Evolutionary conservation across 1,140 invertebrate species (phyloP).

Genomic region (Dolichoris vasculosae): DNA sequence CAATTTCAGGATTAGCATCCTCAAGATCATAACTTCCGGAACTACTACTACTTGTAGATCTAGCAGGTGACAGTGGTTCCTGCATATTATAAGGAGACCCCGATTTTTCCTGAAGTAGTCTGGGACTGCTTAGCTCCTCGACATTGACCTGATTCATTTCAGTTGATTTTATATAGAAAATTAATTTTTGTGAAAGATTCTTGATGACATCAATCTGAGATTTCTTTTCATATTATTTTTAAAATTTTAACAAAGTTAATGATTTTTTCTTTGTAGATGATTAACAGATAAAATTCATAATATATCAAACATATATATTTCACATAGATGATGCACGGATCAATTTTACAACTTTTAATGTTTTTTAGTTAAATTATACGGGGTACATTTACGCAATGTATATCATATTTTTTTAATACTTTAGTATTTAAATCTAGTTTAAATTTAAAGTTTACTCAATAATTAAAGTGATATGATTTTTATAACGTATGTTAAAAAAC

Average conservation of each 20-base stretch:
- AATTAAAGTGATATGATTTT: too few species aligned
- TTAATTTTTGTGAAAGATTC: conserved; percentile 22
- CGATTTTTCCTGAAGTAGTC: conserved; percentile 67
- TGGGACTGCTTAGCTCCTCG: conserved; percentile 69
- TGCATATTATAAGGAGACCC: conserved; percentile 59
- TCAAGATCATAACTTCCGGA: conserved; percentile 76
- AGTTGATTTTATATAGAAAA: conserved; percentile 5
- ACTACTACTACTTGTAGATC: conserved; percentile 74
- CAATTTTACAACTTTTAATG: conserved; percentile 29
- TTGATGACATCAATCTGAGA: background rate
- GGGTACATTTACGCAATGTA: background rate
- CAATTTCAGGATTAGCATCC: conserved; percentile 66
- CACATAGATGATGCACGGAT: conserved; percentile 15
- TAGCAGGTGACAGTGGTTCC: conserved; percentile 63
- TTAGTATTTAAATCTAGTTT: too few species aligned
- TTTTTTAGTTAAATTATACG: background rate
- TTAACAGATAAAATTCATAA: conserved; percentile 10
- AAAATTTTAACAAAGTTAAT: background rate
- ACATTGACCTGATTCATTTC: conserved; percentile 63
- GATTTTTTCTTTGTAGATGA: background rate
- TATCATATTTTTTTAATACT: background rate
- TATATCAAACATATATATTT: conserved; percentile 22
- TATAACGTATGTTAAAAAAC: too few species aligned
- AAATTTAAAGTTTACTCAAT: background rate
- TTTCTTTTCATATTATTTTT: background rate